A percentile compares a stretch with the other conserved stretches of the same genome.
These are phyloP conservation scores for Tryphoninae sp. DNA, from an alignment of 2,888 invertebrate genomes.

Conservation along the genomic window DNA sequence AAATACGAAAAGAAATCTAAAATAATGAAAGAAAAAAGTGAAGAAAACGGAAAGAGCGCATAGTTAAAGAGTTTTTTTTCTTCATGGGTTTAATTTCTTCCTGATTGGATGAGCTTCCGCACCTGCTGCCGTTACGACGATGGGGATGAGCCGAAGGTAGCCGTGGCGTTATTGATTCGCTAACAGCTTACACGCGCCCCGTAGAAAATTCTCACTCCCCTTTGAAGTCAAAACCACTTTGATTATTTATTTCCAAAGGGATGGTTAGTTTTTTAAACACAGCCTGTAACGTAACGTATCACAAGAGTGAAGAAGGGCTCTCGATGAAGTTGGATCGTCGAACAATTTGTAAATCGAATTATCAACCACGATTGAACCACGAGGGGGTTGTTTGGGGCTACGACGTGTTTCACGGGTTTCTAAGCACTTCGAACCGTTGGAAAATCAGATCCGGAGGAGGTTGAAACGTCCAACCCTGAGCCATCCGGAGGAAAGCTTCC, in stretches of 20 bases:
- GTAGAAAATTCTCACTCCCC: too few relatives aligned
- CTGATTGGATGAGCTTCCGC: slow-evolving; percentile 52
- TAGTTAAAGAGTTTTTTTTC: slow-evolving; percentile 38
- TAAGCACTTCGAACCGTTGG: neutral
- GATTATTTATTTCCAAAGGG: too few relatives aligned
- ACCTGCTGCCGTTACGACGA: slow-evolving; percentile 49
- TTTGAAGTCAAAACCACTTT: too few relatives aligned
- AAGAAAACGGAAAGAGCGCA: slow-evolving; percentile 11
- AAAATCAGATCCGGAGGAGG: slow-evolving; percentile 10
- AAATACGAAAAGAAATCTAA: slow-evolving; percentile 30
- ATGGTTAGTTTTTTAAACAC: too few relatives aligned
- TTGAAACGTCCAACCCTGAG: slow-evolving; percentile 19
- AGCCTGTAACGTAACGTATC: too few relatives aligned
- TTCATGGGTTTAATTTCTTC: slow-evolving; percentile 48
- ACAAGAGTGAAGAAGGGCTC: too few relatives aligned
- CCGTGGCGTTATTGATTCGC: neutral
- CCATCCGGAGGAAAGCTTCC: slow-evolving; percentile 10
- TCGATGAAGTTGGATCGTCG: too few relatives aligned
- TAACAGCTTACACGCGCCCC: neutral
- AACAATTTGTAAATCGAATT: slow-evolving; percentile 8
- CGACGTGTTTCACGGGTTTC: neutral
- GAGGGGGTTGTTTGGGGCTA: neutral
- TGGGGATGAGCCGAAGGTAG: neutral
- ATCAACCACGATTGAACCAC: neutral
- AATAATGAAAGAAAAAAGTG: slow-evolving; percentile 21